Percentiles rank a stretch among this genome's conserved stretches.
phyloP scores from a whole-genome alignment of 1,140 invertebrate species.

The Meloidogyne hapla region DNA sequence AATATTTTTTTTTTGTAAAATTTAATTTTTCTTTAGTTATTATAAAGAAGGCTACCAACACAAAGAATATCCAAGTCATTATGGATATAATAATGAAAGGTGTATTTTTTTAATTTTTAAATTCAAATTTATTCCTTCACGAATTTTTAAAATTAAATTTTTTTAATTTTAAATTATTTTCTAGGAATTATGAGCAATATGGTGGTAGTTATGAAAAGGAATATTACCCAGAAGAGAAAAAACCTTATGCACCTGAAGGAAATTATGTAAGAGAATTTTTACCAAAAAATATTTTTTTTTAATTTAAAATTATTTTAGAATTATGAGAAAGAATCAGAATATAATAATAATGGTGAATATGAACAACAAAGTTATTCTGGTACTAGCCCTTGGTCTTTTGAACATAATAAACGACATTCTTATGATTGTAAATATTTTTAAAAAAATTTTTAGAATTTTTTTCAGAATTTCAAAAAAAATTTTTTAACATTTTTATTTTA shows the following conservation, averaged over 20 bases:
- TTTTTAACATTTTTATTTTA: not conserved
- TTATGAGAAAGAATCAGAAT: not conserved
- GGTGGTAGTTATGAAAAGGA: not conserved
- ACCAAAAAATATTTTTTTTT: not conserved
- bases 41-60: not conserved
- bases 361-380: not conserved
- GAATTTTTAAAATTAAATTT: not conserved
- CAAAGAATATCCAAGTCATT: not conserved
- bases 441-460: not conserved
- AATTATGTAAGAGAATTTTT: not conserved
- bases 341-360: not conserved
- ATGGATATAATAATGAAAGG: not conserved
- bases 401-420: conserved; percentile 7
- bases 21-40: too few species aligned
- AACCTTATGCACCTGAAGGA: not conserved
- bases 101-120: not conserved
- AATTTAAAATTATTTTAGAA: not conserved
- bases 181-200: not conserved
- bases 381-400: not conserved
- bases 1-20: too few species aligned
- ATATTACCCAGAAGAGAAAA: not conserved
- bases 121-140: too few species aligned
- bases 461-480: not conserved
- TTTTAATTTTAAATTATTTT: too few species aligned
- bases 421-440: conserved; percentile 8